Evolutionary conservation across 2,113 vertebrate genomes (phyloP).

Genomic region (Lagenorhynchus albirostris): DNA sequence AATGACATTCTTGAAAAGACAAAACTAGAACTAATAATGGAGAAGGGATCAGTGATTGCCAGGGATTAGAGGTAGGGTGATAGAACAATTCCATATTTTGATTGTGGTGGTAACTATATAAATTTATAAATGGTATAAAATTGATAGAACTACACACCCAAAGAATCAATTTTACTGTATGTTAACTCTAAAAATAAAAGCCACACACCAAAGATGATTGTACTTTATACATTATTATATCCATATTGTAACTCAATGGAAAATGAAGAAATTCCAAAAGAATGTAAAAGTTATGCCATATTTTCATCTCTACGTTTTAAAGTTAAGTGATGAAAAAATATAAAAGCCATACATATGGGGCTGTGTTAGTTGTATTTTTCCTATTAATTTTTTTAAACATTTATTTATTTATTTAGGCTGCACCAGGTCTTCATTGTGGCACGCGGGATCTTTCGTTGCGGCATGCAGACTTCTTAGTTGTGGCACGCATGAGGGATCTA

Average conservation of each 20-base stretch:
- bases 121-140: neutral
- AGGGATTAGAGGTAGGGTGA: neutral
- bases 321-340: neutral
- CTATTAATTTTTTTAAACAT: too few species aligned
- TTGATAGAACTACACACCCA: neutral
- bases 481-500: too few species aligned
- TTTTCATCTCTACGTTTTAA: neutral
- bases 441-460: too few species aligned
- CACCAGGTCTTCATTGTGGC: too few species aligned
- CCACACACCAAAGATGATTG: neutral
- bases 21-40: neutral
- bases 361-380: neutral
- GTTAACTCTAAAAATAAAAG: neutral
- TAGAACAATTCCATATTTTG: neutral
- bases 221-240: neutral
- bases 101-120: neutral
- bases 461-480: too few species aligned
- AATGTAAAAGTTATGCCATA: neutral
- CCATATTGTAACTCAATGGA: neutral
- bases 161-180: neutral
- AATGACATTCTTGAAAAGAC: neutral
- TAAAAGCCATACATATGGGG: neutral
- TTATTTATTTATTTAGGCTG: too few species aligned
- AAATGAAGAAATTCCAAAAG: neutral
- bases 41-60: neutral